Base-by-base conservation (phyloP, 2,888 invertebrate species). In the Melanostoma scalare region DNA sequence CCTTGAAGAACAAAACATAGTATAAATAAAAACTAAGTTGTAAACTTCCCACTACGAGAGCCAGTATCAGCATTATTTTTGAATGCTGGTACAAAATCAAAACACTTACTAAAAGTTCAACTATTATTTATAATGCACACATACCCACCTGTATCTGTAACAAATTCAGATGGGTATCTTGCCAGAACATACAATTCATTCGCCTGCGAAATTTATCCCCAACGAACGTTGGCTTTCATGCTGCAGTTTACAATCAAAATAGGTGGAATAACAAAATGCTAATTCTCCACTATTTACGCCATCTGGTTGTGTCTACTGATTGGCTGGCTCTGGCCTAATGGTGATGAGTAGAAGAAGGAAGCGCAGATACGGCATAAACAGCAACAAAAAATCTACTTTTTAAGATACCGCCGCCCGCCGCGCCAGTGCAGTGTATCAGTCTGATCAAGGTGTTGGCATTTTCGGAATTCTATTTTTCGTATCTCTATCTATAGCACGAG, bases 371-470 rank as follows among this genome's bases (percentile, higher is more conserved):
- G 6, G 30, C 42, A 48, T 46, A 33, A 38, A 20, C 36, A 72
- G 10, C 10, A 42, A 56, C 52, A 68, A 77, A 42, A 74, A 69
- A 63, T 53, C 46, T 38, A 71, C 79, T 67, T 74, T 67, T 79
- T 68, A 6, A 84, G 65, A 74, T 71, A 58, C 53, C 67, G 72
- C 38, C 60, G 36, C 61, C 30, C 8, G 8, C 3, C 58, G 42
- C 4, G 5, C 48, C 50, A 31, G 50, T 69, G 69, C 60, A 61
- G n/a, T n/a, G n/a, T 74, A 53, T 71, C 53, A 69, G 46, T 61
- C 44, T 36, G 84, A 78, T 84, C 79, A 84, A 84, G 84, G 84
- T 84, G 84, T 84, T 79, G 84, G 84, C 84, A 84, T 84, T 79
- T 84, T 71, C 71, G 79, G 84, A 79, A 84, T 84, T 71, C 67